These are phyloP conservation scores for Chymomyza amoena DNA, from an alignment of 2,888 invertebrate species.

Conservation along the genomic window DNA sequence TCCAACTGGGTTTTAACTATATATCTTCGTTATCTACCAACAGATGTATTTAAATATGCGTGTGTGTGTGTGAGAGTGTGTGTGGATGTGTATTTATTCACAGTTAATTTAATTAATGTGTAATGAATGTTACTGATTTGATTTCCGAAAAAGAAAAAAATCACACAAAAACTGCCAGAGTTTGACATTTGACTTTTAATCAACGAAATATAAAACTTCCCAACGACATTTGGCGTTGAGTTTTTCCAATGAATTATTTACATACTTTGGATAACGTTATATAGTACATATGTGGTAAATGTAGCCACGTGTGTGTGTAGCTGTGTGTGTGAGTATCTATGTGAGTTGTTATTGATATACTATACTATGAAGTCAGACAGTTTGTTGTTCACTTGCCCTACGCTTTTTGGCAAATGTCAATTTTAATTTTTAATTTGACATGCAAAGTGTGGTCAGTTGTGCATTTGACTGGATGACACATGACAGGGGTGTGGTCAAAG, in stretches of 20 bases:
- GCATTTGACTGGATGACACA: not conserved
- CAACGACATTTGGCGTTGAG: not conserved
- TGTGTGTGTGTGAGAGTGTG: constrained; percentile 2
- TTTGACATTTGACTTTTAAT: constrained; percentile 14
- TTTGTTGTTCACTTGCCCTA: not conserved
- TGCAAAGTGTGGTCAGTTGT: not conserved
- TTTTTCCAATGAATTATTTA: not conserved
- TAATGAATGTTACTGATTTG: constrained; percentile 35
- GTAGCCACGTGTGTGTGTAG: not conserved
- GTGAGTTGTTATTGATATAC: not conserved
- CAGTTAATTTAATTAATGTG: constrained; percentile 65
- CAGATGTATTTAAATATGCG: not conserved
- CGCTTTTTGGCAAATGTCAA: constrained; percentile 31
- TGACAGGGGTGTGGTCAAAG: not conserved
- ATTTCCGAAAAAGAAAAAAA: not conserved
- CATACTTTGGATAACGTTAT: not conserved
- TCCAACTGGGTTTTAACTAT: not conserved
- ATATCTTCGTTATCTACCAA: not conserved
- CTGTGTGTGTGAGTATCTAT: not conserved
- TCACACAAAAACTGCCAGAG: constrained; percentile 10
- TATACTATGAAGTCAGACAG: not conserved
- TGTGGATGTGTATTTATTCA: constrained; percentile 21
- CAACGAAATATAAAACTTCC: not conserved
- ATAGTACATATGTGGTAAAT: not conserved
- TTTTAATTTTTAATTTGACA: constrained; percentile 44